These are phyloP conservation scores for Pammene fasciana DNA, from an alignment of 2,888 invertebrate genomes.

Conservation along the genomic window DNA sequence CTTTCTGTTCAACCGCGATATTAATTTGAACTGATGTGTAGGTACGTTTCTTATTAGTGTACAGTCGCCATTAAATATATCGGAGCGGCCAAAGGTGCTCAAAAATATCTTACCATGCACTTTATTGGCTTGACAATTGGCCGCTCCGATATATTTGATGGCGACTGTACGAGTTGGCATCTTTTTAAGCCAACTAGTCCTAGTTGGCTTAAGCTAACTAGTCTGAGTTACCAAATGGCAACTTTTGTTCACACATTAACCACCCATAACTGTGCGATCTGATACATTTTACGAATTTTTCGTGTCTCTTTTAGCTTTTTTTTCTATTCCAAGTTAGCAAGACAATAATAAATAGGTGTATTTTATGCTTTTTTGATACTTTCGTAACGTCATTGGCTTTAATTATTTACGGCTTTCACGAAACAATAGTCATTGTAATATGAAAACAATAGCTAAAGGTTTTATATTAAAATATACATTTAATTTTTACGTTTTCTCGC, in stretches of 20 bases:
- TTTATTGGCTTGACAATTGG: too few relatives aligned
- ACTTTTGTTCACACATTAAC: too few relatives aligned
- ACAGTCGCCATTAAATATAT: too few relatives aligned
- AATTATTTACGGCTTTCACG: slow-evolving; percentile 37
- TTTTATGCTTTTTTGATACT: slow-evolving; percentile 53
- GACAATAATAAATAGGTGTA: too few relatives aligned
- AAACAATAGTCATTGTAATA: slow-evolving; percentile 8
- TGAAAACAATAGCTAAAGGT: neutral
- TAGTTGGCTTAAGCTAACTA: too few relatives aligned
- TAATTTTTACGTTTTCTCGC: slow-evolving; percentile 15
- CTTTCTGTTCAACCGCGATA: slow-evolving; percentile 74
- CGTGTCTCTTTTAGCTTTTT: neutral
- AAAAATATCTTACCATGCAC: too few relatives aligned
- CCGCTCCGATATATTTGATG: too few relatives aligned
- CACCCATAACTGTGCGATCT: too few relatives aligned
- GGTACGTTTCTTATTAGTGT: slow-evolving; percentile 57
- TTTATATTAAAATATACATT: slow-evolving; percentile 14
- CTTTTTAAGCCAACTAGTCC: neutral
- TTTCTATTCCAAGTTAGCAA: neutral
- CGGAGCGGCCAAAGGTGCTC: too few relatives aligned
- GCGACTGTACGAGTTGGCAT: neutral
- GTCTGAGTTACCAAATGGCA: too few relatives aligned
- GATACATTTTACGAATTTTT: neutral
- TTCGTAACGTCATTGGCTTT: slow-evolving; percentile 49
- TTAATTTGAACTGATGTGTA: slow-evolving; percentile 67